phyloP scores from a whole-genome alignment of 2,888 invertebrate species.

The Beris morrisii region DNA sequence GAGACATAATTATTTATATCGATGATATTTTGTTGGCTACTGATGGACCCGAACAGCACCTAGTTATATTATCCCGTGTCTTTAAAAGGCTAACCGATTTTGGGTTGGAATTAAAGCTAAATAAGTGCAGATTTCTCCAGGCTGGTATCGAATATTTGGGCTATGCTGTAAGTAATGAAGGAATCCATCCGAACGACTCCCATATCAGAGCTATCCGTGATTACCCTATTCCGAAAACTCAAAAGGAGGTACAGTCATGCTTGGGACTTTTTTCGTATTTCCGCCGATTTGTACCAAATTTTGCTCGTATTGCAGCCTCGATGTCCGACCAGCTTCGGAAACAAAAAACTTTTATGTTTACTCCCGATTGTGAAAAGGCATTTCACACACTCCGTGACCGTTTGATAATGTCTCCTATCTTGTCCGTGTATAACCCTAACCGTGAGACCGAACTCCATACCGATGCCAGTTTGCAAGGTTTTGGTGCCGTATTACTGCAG shows the following conservation, averaged over 20 bases:
- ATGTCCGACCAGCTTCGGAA: constrained; percentile 15
- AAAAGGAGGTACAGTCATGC: constrained; percentile 27
- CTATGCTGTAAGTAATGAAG: not conserved
- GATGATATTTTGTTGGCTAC: constrained; percentile 38
- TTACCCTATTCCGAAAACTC: constrained; percentile 20
- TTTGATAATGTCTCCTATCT: constrained; percentile 39
- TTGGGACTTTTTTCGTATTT: constrained; percentile 44
- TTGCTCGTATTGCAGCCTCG: constrained; percentile 25
- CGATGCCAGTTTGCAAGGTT: constrained; percentile 44
- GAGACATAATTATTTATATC: constrained; percentile 34
- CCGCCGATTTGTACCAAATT: constrained; percentile 43
- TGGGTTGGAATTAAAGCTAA: constrained; percentile 34
- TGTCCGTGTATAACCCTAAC: constrained; percentile 43
- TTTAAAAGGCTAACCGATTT: constrained; percentile 32
- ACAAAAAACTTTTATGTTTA: constrained; percentile 11
- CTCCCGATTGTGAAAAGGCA: not conserved
- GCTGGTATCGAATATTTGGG: constrained; percentile 28
- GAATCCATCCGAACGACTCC: constrained; percentile 16
- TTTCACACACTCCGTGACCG: constrained; percentile 6
- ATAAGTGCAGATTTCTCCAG: constrained; percentile 42
- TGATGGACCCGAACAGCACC: constrained; percentile 25
- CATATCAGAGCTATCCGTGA: constrained; percentile 11
- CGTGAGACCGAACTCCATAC: constrained; percentile 44
- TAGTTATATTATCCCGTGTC: constrained; percentile 28
- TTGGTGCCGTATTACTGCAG: constrained; percentile 44